These are phyloP conservation scores for Anarhynchus alexandrinus DNA, from an alignment of 2,113 vertebrate species.

Conservation along the genomic window DNA sequence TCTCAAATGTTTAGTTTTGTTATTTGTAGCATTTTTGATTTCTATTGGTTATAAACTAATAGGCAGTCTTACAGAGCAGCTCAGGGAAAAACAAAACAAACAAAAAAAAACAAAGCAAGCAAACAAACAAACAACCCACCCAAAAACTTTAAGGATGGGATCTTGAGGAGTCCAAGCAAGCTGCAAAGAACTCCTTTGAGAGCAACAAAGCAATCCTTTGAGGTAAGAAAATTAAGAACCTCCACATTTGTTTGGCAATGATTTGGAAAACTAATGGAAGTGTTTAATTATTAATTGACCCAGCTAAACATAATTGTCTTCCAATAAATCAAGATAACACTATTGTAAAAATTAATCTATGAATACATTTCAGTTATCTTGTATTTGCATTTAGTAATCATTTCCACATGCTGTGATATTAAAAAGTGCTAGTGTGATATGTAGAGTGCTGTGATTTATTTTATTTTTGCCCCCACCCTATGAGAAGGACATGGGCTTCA, in stretches of 20 bases:
- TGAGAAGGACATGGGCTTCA: background rate
- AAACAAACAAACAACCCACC: too few relatives aligned
- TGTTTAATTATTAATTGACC: constrained; percentile 33
- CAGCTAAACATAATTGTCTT: constrained; percentile 37
- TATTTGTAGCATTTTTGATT: background rate
- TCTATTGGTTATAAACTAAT: background rate
- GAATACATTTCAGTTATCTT: background rate
- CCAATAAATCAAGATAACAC: constrained; percentile 51
- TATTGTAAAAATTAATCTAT: constrained; percentile 23
- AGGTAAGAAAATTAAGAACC: background rate
- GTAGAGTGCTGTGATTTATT: background rate
- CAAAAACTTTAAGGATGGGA: background rate
- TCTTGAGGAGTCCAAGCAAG: background rate
- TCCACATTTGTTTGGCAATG: background rate
- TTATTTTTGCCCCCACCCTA: background rate
- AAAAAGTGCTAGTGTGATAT: background rate
- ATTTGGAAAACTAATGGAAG: background rate
- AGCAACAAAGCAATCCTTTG: background rate
- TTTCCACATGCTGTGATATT: background rate
- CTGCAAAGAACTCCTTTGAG: background rate
- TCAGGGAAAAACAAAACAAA: background rate
- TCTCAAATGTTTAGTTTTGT: background rate
- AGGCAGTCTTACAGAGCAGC: background rate
- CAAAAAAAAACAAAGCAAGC: too few relatives aligned
- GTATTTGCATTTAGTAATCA: constrained; percentile 1